Evolutionary conservation across 2,113 vertebrate species (phyloP).

Genomic region (Meriones unguiculatus): DNA sequence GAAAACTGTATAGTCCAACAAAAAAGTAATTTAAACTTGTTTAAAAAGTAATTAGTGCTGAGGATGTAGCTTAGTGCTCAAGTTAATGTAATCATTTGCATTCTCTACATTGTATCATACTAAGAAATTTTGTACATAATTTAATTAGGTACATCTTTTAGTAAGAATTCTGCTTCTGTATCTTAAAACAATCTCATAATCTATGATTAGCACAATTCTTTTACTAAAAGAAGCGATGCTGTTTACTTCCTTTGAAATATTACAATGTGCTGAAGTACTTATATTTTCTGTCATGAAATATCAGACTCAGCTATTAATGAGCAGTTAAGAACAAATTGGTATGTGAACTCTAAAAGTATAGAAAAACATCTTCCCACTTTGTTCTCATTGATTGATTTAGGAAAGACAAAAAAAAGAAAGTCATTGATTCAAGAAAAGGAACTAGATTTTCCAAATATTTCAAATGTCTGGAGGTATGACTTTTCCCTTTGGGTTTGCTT

Average conservation of each 20-base stretch:
- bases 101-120: neutral
- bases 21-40: neutral
- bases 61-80: neutral
- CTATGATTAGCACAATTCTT: conserved; percentile 5
- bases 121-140: neutral
- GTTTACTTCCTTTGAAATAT: neutral
- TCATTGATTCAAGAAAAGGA: conserved; percentile 2
- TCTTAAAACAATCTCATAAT: neutral
- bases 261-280: conserved; percentile 36
- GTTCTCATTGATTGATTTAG: neutral
- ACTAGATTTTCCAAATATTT: neutral
- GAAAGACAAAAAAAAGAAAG: neutral
- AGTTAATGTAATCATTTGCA: conserved; percentile 15
- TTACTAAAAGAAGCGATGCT: conserved; percentile 38
- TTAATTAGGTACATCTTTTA: neutral
- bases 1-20: neutral
- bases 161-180: neutral
- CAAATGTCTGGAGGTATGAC: neutral
- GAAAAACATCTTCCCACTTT: neutral
- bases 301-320: conserved; percentile 30
- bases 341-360: conserved; percentile 46
- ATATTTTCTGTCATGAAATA: conserved; percentile 25
- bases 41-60: conserved; percentile 32
- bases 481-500: neutral
- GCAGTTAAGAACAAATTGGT: conserved; percentile 47